phyloP scores from a whole-genome alignment of 2,797 vertebrate species.

The Scomberomorus guttatus region DNA sequence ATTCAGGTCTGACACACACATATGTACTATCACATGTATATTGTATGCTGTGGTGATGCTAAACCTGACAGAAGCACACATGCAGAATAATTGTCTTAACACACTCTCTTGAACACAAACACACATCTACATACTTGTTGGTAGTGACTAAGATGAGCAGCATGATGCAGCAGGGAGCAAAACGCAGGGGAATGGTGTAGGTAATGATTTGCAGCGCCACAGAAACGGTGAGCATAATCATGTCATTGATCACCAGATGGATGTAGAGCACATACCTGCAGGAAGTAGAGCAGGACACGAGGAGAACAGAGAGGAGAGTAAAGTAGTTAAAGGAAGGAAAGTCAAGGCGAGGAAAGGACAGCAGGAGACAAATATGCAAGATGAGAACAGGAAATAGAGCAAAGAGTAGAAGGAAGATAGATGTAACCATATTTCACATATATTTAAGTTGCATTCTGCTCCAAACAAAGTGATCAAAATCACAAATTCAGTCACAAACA shows the following conservation, averaged over 20 bases:
- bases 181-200: constrained; percentile 25
- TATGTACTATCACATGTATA: not conserved
- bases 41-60: not conserved
- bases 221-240: constrained; percentile 61
- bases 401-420: not conserved
- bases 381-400: not conserved
- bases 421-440: not conserved
- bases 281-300: constrained; percentile 4
- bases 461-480: too few species aligned
- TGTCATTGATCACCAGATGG: constrained; percentile 79
- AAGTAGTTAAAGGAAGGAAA: not conserved
- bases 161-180: constrained; percentile 56
- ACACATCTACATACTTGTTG: constrained; percentile 28
- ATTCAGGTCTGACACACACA: not conserved
- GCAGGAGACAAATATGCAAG: not conserved
- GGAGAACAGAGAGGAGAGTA: not conserved
- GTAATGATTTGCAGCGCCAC: constrained; percentile 54
- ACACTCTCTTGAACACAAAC: not conserved
- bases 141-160: constrained; percentile 25
- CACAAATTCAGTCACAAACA: not conserved
- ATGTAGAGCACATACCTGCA: constrained; percentile 77
- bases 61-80: too few species aligned
- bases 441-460: too few species aligned
- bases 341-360: too few species aligned
- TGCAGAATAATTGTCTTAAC: not conserved